These are phyloP conservation scores for Fistularia tabacaria DNA, from an alignment of 2,797 vertebrate genomes.

Conservation along the genomic window DNA sequence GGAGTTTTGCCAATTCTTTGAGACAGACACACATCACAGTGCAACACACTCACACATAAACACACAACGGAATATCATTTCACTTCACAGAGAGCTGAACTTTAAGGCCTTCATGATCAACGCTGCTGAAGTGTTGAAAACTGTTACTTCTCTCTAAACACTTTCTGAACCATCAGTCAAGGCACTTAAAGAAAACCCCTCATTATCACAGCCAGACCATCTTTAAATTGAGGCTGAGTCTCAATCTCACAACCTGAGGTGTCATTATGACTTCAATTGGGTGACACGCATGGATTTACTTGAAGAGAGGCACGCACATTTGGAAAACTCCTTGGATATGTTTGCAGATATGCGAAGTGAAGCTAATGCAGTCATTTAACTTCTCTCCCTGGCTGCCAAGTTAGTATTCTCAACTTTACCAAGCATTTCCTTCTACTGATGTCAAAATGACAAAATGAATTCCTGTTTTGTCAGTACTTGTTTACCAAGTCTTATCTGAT, in stretches of 20 bases:
- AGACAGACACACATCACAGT: constrained; percentile 12
- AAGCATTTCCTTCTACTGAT: too few species aligned
- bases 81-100: constrained; percentile 28
- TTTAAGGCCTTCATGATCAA: constrained; percentile 46
- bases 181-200: constrained; percentile 73
- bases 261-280: constrained; percentile 77
- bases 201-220: constrained; percentile 84
- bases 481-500: too few species aligned
- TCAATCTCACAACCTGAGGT: constrained; percentile 79
- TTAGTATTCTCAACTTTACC: too few species aligned
- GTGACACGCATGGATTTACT: constrained; percentile 34
- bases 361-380: neutral
- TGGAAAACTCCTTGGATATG: constrained; percentile 11
- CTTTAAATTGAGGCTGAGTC: constrained; percentile 77
- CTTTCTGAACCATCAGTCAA: constrained; percentile 73
- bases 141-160: constrained; percentile 85
- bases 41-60: constrained; percentile 20
- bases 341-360: constrained; percentile 6
- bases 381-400: too few species aligned
- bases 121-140: constrained; percentile 63
- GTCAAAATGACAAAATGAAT: too few species aligned
- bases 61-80: constrained; percentile 13
- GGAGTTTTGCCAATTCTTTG: constrained; percentile 36
- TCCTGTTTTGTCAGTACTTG: too few species aligned
- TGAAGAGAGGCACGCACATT: constrained; percentile 11